Evolutionary conservation across 2,888 invertebrate species (phyloP).

Genomic region (Cerceris rybyensis): DNA sequence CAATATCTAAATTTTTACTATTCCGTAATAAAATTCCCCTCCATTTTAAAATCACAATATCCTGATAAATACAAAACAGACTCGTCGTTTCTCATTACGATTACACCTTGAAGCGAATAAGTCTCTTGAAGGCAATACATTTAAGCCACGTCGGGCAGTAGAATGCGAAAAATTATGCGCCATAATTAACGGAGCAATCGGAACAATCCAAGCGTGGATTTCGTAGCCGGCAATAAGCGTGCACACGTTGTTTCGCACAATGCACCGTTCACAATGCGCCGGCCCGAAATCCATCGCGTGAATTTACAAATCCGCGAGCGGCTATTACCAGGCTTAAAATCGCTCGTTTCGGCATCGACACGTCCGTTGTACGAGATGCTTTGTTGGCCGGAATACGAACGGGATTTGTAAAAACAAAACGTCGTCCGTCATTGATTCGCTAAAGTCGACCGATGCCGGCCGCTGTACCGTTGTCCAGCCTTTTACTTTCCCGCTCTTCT

Average conservation of each 20-base stretch:
- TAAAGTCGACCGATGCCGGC: not conserved
- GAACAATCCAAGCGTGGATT: constrained; percentile 40
- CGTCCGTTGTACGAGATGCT: constrained; percentile 1
- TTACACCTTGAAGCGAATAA: not conserved
- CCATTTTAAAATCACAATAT: too few relatives aligned
- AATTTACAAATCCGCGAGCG: constrained; percentile 60
- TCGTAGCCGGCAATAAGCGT: constrained; percentile 20
- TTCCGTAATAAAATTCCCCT: too few relatives aligned
- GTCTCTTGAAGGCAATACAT: not conserved
- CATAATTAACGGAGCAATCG: constrained; percentile 19
- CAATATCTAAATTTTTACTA: too few relatives aligned
- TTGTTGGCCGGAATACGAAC: constrained; percentile 22
- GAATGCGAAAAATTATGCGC: constrained; percentile 20
- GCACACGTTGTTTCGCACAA: constrained; percentile 39
- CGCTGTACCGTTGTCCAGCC: not conserved
- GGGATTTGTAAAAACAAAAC: constrained; percentile 23
- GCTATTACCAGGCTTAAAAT: constrained; percentile 54
- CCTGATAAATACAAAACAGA: too few relatives aligned
- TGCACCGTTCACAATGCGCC: constrained; percentile 38
- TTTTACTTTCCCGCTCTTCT: not conserved
- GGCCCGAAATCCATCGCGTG: constrained; percentile 48
- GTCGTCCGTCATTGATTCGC: not conserved
- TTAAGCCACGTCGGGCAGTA: not conserved
- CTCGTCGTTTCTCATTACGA: not conserved
- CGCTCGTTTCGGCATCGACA: constrained; percentile 21